Conservation (phyloP, 2,113 vertebrate species). For the Dipodomys merriami region DNA sequence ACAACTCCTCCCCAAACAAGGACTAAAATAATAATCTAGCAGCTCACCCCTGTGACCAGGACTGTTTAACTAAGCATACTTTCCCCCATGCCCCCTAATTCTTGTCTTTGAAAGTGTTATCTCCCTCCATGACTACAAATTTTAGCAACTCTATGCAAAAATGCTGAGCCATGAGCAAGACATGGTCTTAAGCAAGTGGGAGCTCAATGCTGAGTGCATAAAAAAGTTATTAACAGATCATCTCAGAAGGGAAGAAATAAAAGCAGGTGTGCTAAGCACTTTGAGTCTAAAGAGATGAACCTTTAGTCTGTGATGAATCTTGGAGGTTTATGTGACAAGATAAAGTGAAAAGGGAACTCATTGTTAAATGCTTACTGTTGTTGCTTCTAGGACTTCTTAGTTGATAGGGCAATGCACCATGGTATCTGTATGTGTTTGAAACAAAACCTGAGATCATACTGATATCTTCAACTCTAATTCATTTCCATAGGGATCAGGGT, state of each 20-base stretch:
- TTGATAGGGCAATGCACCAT: neutral
- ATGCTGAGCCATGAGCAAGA: neutral
- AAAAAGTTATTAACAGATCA: neutral
- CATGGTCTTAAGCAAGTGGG: neutral
- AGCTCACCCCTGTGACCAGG: too few species aligned
- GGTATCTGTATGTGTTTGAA: neutral
- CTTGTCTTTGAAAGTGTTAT: neutral
- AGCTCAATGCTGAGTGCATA: neutral
- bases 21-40: too few species aligned
- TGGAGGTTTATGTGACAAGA: neutral
- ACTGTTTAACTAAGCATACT: too few species aligned
- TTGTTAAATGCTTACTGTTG: neutral
- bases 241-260: neutral
- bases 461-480: neutral
- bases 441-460: neutral
- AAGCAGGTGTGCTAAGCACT: neutral
- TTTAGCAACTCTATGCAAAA: neutral
- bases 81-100: too few species aligned
- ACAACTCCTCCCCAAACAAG: too few species aligned
- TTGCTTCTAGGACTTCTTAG: neutral
- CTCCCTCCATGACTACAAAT: neutral
- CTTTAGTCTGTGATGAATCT: neutral
- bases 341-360: neutral
- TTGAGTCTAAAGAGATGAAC: neutral
- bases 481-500: neutral